phyloP scores from a whole-genome alignment of 2,888 invertebrate genomes.

The Dynastes tityus region DNA sequence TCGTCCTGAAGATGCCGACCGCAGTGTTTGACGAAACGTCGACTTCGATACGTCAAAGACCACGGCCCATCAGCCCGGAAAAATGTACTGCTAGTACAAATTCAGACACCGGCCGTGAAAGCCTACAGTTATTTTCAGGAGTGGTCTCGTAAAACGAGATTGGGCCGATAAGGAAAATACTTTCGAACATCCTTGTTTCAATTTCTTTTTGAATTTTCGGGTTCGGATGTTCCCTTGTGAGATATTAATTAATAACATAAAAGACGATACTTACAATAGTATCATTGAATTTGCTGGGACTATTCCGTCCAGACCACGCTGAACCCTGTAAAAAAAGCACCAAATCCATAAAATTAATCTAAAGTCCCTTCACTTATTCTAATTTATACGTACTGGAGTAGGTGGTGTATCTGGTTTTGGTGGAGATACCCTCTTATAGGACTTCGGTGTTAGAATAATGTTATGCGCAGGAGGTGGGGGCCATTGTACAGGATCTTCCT shows the following conservation, averaged over 20 bases:
- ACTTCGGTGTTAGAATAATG: constrained; percentile 50
- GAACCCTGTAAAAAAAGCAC: constrained; percentile 55
- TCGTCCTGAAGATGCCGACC: no score
- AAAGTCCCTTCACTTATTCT: neutral
- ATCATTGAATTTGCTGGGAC: constrained; percentile 52
- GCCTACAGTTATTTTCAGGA: no score
- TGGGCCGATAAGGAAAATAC: no score
- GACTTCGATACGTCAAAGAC: no score
- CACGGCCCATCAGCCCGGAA: no score
- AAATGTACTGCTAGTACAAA: no score
- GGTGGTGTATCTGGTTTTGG: constrained; percentile 72
- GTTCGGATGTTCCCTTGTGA: no score
- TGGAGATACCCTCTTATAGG: constrained; percentile 61
- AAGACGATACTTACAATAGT: constrained; percentile 51
- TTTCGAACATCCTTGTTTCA: no score
- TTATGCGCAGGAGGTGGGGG: constrained; percentile 60
- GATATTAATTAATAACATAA: neutral
- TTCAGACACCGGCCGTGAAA: no score
- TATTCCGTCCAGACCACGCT: constrained; percentile 56
- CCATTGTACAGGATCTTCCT: constrained; percentile 55
- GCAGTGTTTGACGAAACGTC: no score
- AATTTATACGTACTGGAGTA: constrained; percentile 63
- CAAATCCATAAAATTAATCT: neutral
- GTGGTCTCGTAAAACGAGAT: no score
- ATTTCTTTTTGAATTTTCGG: no score